Conservation (phyloP, 1,140 invertebrate species). For the Ooceraea biroi region DNA sequence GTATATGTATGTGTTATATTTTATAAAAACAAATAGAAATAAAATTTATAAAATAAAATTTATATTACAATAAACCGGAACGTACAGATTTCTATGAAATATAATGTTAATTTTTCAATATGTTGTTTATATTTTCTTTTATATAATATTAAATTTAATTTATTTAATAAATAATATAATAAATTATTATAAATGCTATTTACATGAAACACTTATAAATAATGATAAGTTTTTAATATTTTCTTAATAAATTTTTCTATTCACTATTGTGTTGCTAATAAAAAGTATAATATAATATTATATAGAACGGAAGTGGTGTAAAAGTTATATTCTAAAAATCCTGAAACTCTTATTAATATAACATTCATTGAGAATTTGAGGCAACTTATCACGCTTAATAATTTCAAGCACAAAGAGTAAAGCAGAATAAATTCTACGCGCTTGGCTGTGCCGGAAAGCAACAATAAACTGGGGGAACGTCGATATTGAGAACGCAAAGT, state of each 20-base stretch:
- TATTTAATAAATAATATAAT: too few species aligned
- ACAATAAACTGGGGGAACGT: slow-evolving; percentile 21
- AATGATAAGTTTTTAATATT: not conserved
- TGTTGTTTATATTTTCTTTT: not conserved
- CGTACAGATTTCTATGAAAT: not conserved
- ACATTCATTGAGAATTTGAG: not conserved
- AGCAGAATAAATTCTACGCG: slow-evolving; percentile 11
- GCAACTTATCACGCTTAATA: not conserved
- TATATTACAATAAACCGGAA: too few species aligned
- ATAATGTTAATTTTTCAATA: not conserved
- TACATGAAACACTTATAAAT: too few species aligned
- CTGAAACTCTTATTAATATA: not conserved
- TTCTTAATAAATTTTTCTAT: not conserved
- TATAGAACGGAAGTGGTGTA: not conserved
- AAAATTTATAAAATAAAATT: too few species aligned
- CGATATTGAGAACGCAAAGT: slow-evolving; percentile 57
- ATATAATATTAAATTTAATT: too few species aligned
- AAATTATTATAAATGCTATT: too few species aligned
- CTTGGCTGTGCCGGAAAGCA: slow-evolving; percentile 1
- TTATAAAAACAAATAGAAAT: too few species aligned
- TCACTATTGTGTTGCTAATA: not conserved
- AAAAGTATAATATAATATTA: slow-evolving; percentile 6
- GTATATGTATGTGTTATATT: too few species aligned
- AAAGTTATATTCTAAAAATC: not conserved
- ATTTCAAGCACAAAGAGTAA: slow-evolving; percentile 21